Evolutionary conservation across 2,113 vertebrate genomes (phyloP).

Genomic region (Amphiprion ocellaris): DNA sequence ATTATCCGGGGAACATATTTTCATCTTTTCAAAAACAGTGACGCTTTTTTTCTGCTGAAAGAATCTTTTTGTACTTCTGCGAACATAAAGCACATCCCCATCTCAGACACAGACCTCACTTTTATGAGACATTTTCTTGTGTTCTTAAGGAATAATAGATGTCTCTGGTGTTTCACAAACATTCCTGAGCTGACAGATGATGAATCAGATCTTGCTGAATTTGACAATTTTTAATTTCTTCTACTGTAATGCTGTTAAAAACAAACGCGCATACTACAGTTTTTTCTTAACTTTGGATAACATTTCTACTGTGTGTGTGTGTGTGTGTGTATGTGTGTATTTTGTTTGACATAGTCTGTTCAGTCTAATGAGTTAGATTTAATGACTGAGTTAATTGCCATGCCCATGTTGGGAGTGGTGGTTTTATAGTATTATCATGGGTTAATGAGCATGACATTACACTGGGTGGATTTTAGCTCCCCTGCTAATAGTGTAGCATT

Average conservation of each 20-base stretch:
- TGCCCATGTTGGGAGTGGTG: constrained; percentile 43
- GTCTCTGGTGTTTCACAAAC: constrained; percentile 13
- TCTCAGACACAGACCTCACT: constrained; percentile 6
- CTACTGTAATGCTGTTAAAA: constrained; percentile 9
- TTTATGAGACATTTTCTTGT: constrained; percentile 23
- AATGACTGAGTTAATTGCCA: constrained; percentile 62
- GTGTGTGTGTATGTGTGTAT: neutral
- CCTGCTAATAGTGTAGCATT: constrained; percentile 38
- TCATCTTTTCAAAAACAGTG: constrained; percentile 21
- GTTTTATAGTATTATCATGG: constrained; percentile 63
- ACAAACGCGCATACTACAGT: neutral
- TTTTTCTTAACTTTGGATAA: constrained; percentile 13
- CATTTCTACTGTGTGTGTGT: neutral
- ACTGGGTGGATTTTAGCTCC: constrained; percentile 44
- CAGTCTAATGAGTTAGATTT: constrained; percentile 48
- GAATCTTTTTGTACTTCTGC: constrained; percentile 5
- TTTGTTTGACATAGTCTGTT: constrained; percentile 38
- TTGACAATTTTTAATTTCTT: constrained; percentile 6
- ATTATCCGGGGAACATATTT: constrained; percentile 8
- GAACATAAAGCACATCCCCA: constrained; percentile 15
- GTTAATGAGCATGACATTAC: constrained; percentile 64
- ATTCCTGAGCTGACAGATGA: constrained; percentile 12
- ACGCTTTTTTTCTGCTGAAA: constrained; percentile 8
- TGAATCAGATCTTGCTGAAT: constrained; percentile 11
- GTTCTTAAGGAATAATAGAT: constrained; percentile 14